These are phyloP conservation scores for Nomada fucata DNA, from an alignment of 2,888 invertebrate genomes.

Conservation along the genomic window DNA sequence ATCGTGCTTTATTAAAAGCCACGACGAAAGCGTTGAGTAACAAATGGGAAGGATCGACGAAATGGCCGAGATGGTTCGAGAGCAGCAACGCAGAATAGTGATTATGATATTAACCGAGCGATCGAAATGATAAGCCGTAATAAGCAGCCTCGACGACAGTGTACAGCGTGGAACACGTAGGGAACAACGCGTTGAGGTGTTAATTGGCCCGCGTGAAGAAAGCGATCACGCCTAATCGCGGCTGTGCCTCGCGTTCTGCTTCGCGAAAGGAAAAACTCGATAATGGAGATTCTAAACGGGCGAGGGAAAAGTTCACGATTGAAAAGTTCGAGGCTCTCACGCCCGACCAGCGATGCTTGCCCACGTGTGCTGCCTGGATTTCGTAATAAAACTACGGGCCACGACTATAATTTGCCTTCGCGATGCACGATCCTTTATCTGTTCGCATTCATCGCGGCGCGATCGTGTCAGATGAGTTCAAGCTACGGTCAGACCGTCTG, in stretches of 20 bases:
- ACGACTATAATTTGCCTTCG: conserved; percentile 62
- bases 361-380: conserved; percentile 59
- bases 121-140: conserved; percentile 48
- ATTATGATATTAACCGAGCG: conserved; percentile 40
- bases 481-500: conserved; percentile 44
- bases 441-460: conserved; percentile 57
- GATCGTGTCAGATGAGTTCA: conserved; percentile 52
- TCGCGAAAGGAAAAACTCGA: conserved; percentile 38
- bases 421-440: conserved; percentile 67
- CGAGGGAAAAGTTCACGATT: conserved; percentile 39
- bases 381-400: conserved; percentile 62
- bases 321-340: conserved; percentile 68
- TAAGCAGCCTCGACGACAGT: conserved; percentile 25
- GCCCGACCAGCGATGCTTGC: conserved; percentile 33
- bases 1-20: conserved; percentile 2
- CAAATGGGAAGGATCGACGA: conserved; percentile 1
- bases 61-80: neutral
- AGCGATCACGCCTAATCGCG: conserved; percentile 30
- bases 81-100: neutral
- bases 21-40: neutral
- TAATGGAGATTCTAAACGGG: conserved; percentile 30
- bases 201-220: conserved; percentile 52
- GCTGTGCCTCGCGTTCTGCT: neutral
- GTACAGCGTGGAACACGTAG: neutral
- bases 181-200: conserved; percentile 42